Base-by-base conservation (phyloP, 2,113 vertebrate species). In the Diadophis punctatus region DNA sequence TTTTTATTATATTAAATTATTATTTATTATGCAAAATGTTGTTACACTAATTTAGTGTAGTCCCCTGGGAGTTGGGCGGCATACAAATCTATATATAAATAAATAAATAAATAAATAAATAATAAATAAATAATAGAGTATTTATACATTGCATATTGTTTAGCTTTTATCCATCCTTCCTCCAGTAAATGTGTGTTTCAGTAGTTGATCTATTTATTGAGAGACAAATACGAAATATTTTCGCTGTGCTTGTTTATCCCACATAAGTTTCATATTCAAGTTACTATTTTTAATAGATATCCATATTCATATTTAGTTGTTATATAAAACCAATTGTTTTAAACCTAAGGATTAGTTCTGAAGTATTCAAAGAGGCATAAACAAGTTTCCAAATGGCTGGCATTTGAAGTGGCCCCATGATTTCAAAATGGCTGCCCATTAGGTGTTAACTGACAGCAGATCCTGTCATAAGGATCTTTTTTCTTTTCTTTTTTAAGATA, bases 361-460 rank as follows among this genome's bases (percentile, higher is more conserved):
- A 89, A 89, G 25, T 89, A 92, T 48, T 90, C 88, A 30, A 25
- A 74, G 89, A 63, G 7, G 20, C 49, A 90, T 46, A 85, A 80
- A 58, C 87, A 52, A 92, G 30, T 46, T 90, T 23, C 18, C 53
- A 60, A n/a, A 58, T 48, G 34, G 23, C 34, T 80, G 43, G 18
- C 43, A 49, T 10, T 18, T 92, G 30, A 51, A 55, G 20, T 74
- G 60, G 34, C 58, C 52, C 14, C 34, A 25, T 56, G 14, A 43
- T 48, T 60, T 92, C 46, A 90, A 92, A 92, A 86, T 92, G 88
- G 92, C 52, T 90, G 51, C 53, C 12, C 49, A 25, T 20, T 86
- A 12, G 68, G 20, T 39, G 48, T 22, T 88, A 55, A 6, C 49
- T 18, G 58, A 46, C 2, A 92, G 58, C 49, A 43, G n/a, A 88